Base-by-base conservation (phyloP, 2,888 invertebrate genomes). In the Strigamia crassipes region DNA sequence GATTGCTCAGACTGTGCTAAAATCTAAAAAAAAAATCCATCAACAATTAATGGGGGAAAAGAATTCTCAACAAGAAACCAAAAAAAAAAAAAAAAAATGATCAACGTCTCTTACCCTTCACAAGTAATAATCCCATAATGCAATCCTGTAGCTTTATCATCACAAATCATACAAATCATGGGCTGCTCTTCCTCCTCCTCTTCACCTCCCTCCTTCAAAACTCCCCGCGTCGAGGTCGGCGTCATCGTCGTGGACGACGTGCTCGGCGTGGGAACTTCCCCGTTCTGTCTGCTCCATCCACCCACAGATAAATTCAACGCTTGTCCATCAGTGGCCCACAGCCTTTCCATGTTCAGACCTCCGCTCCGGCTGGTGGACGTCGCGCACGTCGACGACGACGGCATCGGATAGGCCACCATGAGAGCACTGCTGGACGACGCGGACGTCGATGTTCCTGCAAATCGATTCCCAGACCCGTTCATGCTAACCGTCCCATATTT, bases 71-170 rank as follows among this genome's bases (percentile, higher is more conserved):
- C 6, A 2, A 66, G 27, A 27, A 27, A 27, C 27, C 1, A 27
- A 27, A 3, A 1, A 27, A 3, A 27, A 27, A 27, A 27, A 27
- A 27, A 27, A 0, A 1, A 73, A 73, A 12, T 8, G 12, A n/a
- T 4, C 3, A 73, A 21, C 12, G 21, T 31, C 13, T 85, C 90
- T 90, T 88, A 94, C 91, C 99, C 99, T 90, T 99, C 99, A 90
- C 99, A 99, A 82, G 99, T 99, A 87, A 98, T 97, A 88, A 99
- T 98, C 84, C 99, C 99, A 87, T 99, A 99, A 89, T 99, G 99
- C 82, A 99, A 91, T 41, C 99, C 99, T 3, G 98, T 97, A 81
- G 98, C 97, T 87, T 96, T 96, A 88, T 99, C 99, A 88, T 96
- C 96, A 89, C 99, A 99, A 86, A 99, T 99, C 95, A 97, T 97